Evolutionary conservation across 1,140 invertebrate genomes (phyloP).

Genomic region (Drosophila nasuta): DNA sequence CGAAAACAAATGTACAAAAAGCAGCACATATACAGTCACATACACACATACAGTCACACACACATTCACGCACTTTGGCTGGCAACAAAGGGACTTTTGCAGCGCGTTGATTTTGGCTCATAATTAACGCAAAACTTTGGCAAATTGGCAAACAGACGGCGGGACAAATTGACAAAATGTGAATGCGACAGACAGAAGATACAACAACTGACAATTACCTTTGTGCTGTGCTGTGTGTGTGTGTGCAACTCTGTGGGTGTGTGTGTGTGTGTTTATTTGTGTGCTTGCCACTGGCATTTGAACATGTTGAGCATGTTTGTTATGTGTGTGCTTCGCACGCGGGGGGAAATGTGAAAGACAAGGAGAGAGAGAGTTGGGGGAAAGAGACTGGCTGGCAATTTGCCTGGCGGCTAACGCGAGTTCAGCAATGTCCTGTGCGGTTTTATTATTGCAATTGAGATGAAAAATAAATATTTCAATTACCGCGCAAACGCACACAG

Average conservation of each 20-base stretch:
- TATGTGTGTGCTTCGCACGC: constrained; percentile 3
- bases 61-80: constrained; percentile 4
- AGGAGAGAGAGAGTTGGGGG: too few species aligned
- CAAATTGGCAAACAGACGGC: constrained; percentile 71
- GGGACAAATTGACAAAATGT: constrained; percentile 50
- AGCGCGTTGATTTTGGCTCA: constrained; percentile 74
- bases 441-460: constrained; percentile 73
- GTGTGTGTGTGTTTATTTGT: constrained; percentile 38
- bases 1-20: constrained; percentile 74
- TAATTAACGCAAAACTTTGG: constrained; percentile 79
- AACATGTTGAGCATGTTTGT: constrained; percentile 18
- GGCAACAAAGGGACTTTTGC: constrained; percentile 57
- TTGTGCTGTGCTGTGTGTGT: constrained; percentile 32
- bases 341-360: neutral
- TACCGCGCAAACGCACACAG: constrained; percentile 52
- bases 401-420: constrained; percentile 40
- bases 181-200: constrained; percentile 47
- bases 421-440: constrained; percentile 54
- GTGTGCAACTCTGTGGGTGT: too few species aligned
- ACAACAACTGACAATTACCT: constrained; percentile 74
- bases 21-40: constrained; percentile 26
- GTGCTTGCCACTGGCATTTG: constrained; percentile 48
- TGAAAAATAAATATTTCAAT: constrained; percentile 82
- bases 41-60: constrained; percentile 4
- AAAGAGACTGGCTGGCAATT: constrained; percentile 11